Base-by-base conservation (phyloP, 2,797 vertebrate genomes). In the Euphonia xanthogaster region DNA sequence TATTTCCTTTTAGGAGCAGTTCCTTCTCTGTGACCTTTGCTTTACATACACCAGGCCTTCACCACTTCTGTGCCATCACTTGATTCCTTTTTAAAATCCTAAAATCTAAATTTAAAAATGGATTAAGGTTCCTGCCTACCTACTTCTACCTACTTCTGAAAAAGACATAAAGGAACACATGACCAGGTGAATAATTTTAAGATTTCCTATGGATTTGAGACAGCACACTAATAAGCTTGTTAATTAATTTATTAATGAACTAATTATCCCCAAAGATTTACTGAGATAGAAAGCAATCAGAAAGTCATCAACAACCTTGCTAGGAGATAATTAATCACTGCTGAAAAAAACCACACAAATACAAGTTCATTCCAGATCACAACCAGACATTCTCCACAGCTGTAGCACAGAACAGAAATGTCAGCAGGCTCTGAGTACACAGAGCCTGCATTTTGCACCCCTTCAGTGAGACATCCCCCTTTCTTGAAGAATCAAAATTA, bases 241-340 rank as follows among this genome's bases (percentile, higher is more conserved):
- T 51, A 82, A 92, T 93, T 91, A 76, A 67, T 92, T 86, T 81
- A 73, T 86, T 92, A 87, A 87, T 70, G 20, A 71, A 74, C 22
- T 75, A 37, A 45, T 83, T 85, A 44, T 85, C 54, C 27, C 23
- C 16, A 74, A 74, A 73, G 23, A 85, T 74, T 86, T 93, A 33
- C 44, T 47, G 47, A 63, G 33, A 19, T 18, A 85, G 66, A 79
- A 93, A 89, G 58, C 71, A 85, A 76, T 88, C 58, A 82, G 76
- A 79, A 94, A 83, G 20, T 72, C 74, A 79, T 89, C 71, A 87
- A 66, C 67, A 91, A 35, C 24, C 30, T 81, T 58, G 21, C 44
- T 79, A 73, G 27, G 47, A 88, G 74, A 66, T 91, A 91, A 88
- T 88, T 82, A 87, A 73, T 85, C 67, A 76, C 53, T 40, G 18